Base-by-base conservation (phyloP, 1,140 invertebrate species). In the Notospermus geniculatus region DNA sequence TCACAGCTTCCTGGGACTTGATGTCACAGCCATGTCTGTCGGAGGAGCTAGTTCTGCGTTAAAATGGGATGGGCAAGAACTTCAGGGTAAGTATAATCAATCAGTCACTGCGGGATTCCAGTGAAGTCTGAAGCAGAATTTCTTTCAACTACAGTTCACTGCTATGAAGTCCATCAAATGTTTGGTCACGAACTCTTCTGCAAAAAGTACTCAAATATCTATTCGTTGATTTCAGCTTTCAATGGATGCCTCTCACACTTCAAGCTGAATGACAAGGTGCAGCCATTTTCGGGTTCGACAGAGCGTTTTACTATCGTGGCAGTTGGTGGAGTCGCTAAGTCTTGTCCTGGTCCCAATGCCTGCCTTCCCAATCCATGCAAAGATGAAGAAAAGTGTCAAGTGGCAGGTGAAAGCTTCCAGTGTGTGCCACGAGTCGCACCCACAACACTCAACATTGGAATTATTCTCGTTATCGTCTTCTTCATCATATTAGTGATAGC, bases 1-100 rank as follows among this genome's bases (percentile, higher is more conserved):
- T 1, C 93, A 96, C 73, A 91, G 95, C 73, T 94, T 95, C 75
- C 82, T 95, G 9, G 93, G 95, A 80, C 91, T 92, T 1, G 94
- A 94, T 73, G 79, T 95, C 9, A 91, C 91, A 0, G 83, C 86
- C 2, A 72, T 95, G 1, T 88, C 87, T 0, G 73, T 95, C 50
- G 93, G 92, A 27, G 91, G 91, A 19, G 84, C 86, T 0, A 57
- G 64, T 32, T 54, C 62, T 46, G 67, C 64, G 29, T 54, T 57
- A 27, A 83, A 84, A 65, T 55, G 54, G 23, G n/a, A 27, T 55
- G 5, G n/a, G 9, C 46, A 19, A 52, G 19, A 52, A 27, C 25
- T 36, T 7, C 4, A 36, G 15, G 4, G 32, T 36, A 36, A 36
- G 32, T 15, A 36, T n/a, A n/a, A n/a, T n/a, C n/a, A n/a, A n/a